These are phyloP conservation scores for Eilema sororculum DNA, from an alignment of 2,888 invertebrate genomes.

Conservation along the genomic window DNA sequence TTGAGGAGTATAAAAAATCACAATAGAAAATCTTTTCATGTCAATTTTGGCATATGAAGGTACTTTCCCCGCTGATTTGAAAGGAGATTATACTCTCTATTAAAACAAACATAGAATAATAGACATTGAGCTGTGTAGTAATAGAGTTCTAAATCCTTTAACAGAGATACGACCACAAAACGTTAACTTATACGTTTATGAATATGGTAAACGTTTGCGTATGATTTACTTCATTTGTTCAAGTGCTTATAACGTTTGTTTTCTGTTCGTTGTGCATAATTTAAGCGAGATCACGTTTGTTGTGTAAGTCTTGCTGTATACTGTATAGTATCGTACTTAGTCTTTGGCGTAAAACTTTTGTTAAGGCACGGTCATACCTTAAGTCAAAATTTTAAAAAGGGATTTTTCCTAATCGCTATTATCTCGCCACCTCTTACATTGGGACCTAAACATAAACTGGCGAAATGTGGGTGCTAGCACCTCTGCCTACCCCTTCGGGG, in stretches of 20 bases:
- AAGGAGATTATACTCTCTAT: neutral
- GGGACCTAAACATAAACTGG: too few relatives aligned
- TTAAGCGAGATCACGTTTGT: constrained; percentile 41
- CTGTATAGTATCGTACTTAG: constrained; percentile 11
- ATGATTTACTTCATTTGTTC: constrained; percentile 14
- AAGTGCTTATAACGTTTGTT: constrained; percentile 7
- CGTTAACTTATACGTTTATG: constrained; percentile 6
- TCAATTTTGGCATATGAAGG: neutral
- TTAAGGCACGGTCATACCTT: constrained; percentile 17
- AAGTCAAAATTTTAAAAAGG: too few relatives aligned
- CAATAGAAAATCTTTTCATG: neutral
- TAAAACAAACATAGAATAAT: neutral
- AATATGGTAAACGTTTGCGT: constrained; percentile 15
- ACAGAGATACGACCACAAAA: neutral
- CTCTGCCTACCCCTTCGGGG: too few relatives aligned
- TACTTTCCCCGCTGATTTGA: neutral
- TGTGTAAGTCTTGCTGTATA: constrained; percentile 5
- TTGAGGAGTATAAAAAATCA: neutral
- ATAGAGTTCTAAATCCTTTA: neutral
- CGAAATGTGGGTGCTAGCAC: too few relatives aligned
- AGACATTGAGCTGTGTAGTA: neutral
- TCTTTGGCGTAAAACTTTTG: constrained; percentile 19
- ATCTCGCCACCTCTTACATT: too few relatives aligned
- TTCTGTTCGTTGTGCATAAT: constrained; percentile 24
- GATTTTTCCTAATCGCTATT: too few relatives aligned